A percentile compares a stretch with the other conserved stretches of the same genome.
Conservation (phyloP, 2,888 invertebrate species). For the Nephrocerus scutellatus region DNA sequence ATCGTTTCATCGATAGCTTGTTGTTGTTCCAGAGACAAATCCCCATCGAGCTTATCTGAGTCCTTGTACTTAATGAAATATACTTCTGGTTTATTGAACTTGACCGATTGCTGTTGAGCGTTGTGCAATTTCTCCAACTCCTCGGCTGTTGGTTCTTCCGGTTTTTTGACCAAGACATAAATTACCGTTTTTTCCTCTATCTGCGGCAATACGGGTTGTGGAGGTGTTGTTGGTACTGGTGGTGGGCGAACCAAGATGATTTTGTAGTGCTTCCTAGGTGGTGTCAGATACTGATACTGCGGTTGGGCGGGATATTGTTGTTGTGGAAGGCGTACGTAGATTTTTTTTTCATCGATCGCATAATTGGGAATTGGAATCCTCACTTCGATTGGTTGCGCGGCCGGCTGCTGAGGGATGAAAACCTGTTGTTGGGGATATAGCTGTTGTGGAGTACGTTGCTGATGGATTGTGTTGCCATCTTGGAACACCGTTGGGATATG, state of each 20-base stretch:
- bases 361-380: slow-evolving; percentile 22
- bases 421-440: no score
- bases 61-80: slow-evolving; percentile 66
- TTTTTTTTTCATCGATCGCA: slow-evolving; percentile 71
- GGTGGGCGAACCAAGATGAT: slow-evolving; percentile 61
- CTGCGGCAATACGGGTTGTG: slow-evolving; percentile 19
- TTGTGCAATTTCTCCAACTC: slow-evolving; percentile 50
- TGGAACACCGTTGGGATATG: slow-evolving; percentile 5
- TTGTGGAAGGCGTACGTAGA: slow-evolving; percentile 78
- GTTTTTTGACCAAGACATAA: slow-evolving; percentile 62
- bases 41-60: no score
- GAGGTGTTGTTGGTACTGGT: slow-evolving; percentile 20
- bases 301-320: slow-evolving; percentile 32
- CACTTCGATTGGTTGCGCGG: slow-evolving; percentile 19
- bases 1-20: no score
- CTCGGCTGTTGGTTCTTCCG: slow-evolving; percentile 57
- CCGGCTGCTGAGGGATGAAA: slow-evolving; percentile 12
- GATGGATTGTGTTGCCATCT: neutral
- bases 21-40: no score
- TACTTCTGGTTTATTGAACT: slow-evolving; percentile 63
- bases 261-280: slow-evolving; percentile 64
- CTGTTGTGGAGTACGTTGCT: no score
- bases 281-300: slow-evolving; percentile 52
- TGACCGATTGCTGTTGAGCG: slow-evolving; percentile 53
- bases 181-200: slow-evolving; percentile 60